Base-by-base conservation (phyloP, 1,140 invertebrate genomes). In the Drosophila sp. region DNA sequence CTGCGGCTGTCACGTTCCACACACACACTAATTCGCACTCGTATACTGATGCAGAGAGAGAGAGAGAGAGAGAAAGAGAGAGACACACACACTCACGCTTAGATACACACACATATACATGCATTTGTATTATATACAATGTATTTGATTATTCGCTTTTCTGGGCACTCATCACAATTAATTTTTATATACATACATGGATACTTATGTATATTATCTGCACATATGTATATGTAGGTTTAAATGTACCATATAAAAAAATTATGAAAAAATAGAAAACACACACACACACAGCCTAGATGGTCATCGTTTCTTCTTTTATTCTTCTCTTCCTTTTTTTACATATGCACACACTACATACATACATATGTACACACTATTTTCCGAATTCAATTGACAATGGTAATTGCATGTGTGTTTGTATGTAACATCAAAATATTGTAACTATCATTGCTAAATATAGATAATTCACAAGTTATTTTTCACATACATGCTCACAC, bases 401-500 rank as follows among this genome's bases (percentile, higher is more conserved):
- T 70, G 29, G 36, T 53, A 58, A 40, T 72, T 67, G 56, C 64
- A 72, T 61, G 25, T 56, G 66, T 27, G 16, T 64, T 14, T 63
- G 14, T 64, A 9, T 64, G 50, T 56, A 53, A 64, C 61, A 65
- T 65, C 63, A 72, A 67, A 72, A 67, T 73, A 62, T 56, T 73
- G 54, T 14, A 50, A 67, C 46, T 54, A 46, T 18, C 64, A 46
- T 43, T 69, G 18, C 29, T 57, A 43, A 40, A 48, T 69, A 66
- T n/a, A n/a, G n/a, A n/a, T n/a, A n/a, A n/a, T n/a, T 51, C 71
- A 73, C 65, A 70, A 51, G 18, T 36, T 53, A 8, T 3, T 36
- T 51, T 74, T 51, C 27, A 65, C 61, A 79, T 58, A 78, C 53
- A 70, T 61, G 67, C 53, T 79, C 46, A 72, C 65, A 57, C 76